Conservation (phyloP, 1,140 invertebrate genomes). For the Medauroidea extradentata region DNA sequence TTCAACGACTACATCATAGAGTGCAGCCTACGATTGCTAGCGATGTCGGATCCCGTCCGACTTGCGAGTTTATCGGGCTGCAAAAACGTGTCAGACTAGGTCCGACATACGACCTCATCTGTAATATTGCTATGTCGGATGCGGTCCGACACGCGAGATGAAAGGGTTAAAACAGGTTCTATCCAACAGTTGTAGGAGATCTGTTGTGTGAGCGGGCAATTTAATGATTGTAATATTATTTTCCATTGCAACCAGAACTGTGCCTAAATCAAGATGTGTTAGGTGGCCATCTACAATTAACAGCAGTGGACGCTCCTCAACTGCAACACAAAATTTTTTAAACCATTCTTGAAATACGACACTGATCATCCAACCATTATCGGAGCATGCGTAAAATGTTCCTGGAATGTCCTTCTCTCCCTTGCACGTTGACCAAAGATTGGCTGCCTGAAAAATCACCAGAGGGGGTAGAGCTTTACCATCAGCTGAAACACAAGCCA, state of each 20-base stretch:
- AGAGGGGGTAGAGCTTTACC: constrained; percentile 9
- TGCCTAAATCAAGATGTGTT: constrained; percentile 10
- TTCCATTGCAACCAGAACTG: neutral
- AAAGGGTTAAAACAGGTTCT: constrained; percentile 10
- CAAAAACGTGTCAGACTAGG: too few relatives aligned
- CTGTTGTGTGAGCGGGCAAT: constrained; percentile 12
- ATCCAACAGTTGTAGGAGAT: constrained; percentile 12
- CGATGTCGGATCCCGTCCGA: too few relatives aligned
- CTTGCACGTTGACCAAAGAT: constrained; percentile 7
- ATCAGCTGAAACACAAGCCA: constrained; percentile 10
- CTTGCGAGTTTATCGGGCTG: too few relatives aligned
- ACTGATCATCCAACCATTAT: constrained; percentile 14
- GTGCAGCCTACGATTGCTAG: too few relatives aligned
- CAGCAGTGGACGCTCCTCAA: constrained; percentile 8
- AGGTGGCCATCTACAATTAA: constrained; percentile 16
- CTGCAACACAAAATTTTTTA: constrained; percentile 1
- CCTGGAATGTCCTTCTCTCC: constrained; percentile 12
- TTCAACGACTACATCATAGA: too few relatives aligned
- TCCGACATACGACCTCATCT: too few relatives aligned
- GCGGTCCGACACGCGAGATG: too few relatives aligned
- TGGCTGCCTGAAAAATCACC: constrained; percentile 12
- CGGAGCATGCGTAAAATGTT: constrained; percentile 12
- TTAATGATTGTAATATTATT: constrained; percentile 13
- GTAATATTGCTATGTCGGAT: too few relatives aligned
- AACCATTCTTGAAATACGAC: constrained; percentile 10